phyloP scores from a whole-genome alignment of 2,888 invertebrate genomes.

The Lumbricus terrestris region DNA sequence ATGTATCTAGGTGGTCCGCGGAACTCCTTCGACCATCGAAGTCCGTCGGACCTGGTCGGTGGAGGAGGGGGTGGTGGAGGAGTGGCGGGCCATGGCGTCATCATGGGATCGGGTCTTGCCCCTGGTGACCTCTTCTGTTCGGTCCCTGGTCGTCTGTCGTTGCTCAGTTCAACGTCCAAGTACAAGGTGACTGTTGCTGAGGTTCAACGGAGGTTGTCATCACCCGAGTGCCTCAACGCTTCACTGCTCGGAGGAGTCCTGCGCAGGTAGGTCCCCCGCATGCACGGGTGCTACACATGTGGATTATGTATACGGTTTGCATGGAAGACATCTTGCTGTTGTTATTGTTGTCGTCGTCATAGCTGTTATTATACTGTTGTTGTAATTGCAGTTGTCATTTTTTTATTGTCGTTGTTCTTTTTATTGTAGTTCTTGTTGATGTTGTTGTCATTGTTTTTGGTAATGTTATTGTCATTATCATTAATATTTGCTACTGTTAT shows the following conservation, averaged over 20 bases:
- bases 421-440: too few relatives aligned
- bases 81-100: background rate
- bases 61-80: background rate
- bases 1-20: background rate
- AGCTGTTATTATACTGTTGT: too few relatives aligned
- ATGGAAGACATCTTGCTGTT: background rate
- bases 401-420: too few relatives aligned
- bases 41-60: background rate
- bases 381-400: too few relatives aligned
- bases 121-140: conserved; percentile 93
- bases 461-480: too few relatives aligned
- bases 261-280: conserved; percentile 73
- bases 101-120: conserved; percentile 56
- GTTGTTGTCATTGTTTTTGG: too few relatives aligned
- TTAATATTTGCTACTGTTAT: too few relatives aligned
- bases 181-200: conserved; percentile 99
- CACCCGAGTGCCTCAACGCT: conserved; percentile 95
- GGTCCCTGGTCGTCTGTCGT: conserved; percentile 91
- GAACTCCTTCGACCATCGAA: background rate
- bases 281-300: too few relatives aligned
- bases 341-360: background rate
- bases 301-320: too few relatives aligned
- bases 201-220: conserved; percentile 92
- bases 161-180: conserved; percentile 97
- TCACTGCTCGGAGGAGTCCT: conserved; percentile 97